Conservation (phyloP, 2,888 invertebrate genomes). For the Leucoptera coffeella region DNA sequence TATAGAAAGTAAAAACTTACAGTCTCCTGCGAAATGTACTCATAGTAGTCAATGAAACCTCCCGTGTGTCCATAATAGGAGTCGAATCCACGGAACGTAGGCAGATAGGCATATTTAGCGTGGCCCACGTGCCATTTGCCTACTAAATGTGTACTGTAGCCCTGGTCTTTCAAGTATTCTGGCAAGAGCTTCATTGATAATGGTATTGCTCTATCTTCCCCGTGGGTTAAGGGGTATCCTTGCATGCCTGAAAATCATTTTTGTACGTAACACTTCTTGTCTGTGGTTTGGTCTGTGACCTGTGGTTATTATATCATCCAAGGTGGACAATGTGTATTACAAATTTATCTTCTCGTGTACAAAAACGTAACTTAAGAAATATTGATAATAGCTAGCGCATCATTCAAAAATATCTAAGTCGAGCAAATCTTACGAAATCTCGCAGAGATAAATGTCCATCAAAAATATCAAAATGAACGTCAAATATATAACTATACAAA, state of each 20-base stretch:
- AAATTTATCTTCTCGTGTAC: too few species aligned
- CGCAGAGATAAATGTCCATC: too few species aligned
- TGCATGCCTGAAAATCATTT: conserved; percentile 24
- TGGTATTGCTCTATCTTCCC: conserved; percentile 35
- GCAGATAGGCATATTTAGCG: conserved; percentile 52
- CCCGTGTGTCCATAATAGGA: conserved; percentile 81
- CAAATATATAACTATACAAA: too few species aligned
- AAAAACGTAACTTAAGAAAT: too few species aligned
- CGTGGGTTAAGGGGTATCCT: conserved; percentile 30
- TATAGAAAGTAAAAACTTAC: conserved; percentile 12
- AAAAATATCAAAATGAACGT: too few species aligned
- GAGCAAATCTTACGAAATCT: too few species aligned
- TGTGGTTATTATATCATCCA: too few species aligned
- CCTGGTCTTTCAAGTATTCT: conserved; percentile 57
- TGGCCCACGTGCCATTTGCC: conserved; percentile 77
- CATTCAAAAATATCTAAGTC: too few species aligned
- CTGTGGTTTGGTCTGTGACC: too few species aligned
- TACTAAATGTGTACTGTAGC: conserved; percentile 70
- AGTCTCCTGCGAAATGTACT: conserved; percentile 28
- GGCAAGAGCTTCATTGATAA: conserved; percentile 46
- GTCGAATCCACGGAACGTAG: conserved; percentile 71
- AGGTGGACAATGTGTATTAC: too few species aligned
- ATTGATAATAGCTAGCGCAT: too few species aligned
- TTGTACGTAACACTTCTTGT: too few species aligned
- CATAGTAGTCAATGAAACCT: conserved; percentile 76